Evolutionary conservation across 2,113 vertebrate genomes (phyloP).

Genomic region (Pterocles orientalis): DNA sequence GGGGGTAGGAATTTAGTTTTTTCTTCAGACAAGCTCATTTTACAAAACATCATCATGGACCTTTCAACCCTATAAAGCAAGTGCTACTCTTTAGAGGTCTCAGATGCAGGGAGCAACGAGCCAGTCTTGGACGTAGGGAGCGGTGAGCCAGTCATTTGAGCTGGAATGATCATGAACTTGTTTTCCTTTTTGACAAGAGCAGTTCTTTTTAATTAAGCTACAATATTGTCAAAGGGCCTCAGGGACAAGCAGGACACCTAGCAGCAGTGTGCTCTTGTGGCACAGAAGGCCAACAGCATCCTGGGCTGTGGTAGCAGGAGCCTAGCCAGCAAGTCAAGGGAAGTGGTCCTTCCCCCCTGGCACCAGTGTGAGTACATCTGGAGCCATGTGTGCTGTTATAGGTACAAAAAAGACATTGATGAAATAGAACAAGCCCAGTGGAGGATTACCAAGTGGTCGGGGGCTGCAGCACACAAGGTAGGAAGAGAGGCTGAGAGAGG

Average conservation of each 20-base stretch:
- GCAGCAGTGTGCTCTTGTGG: background rate
- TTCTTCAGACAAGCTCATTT: background rate
- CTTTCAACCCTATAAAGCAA: background rate
- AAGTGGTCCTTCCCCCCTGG: background rate
- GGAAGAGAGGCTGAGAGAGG: rapidly evolving
- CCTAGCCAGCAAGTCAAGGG: background rate
- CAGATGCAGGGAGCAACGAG: rapidly evolving
- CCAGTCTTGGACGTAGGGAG: background rate
- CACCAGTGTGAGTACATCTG: background rate
- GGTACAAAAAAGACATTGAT: background rate
- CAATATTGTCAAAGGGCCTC: background rate
- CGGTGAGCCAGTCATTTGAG: background rate
- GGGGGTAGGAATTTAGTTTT: background rate
- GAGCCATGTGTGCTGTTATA: rapidly evolving
- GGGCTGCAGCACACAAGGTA: rapidly evolving
- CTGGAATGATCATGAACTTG: background rate
- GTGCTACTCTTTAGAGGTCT: background rate
- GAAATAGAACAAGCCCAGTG: background rate
- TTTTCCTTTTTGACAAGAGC: background rate
- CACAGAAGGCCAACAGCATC: background rate
- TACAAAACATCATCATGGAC: background rate
- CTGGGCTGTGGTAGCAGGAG: background rate
- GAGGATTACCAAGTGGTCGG: background rate
- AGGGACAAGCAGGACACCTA: background rate
- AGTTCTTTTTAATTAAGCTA: conserved; percentile 48